Conservation (phyloP, 2,888 invertebrate genomes). For the Brachycybe producta region DNA sequence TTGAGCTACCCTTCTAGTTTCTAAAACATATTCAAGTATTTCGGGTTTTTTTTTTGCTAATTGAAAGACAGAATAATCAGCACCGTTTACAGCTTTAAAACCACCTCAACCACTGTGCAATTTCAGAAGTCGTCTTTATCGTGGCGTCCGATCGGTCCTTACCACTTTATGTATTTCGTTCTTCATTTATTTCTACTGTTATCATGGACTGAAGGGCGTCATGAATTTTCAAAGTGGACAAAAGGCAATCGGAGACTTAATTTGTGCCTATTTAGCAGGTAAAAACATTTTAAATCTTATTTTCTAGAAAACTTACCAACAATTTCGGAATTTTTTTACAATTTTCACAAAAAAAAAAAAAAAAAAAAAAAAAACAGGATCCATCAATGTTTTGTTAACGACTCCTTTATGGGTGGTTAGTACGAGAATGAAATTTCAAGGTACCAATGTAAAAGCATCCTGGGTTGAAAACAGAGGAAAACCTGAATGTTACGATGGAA, state of each 20-base stretch:
- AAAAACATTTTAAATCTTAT: too few species aligned
- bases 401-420: constrained; percentile 89
- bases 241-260: too few species aligned
- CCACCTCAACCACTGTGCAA: constrained; percentile 8
- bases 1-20: too few species aligned
- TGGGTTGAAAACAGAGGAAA: constrained; percentile 24
- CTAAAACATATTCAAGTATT: too few species aligned
- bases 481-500: constrained; percentile 25
- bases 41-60: too few species aligned
- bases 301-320: too few species aligned
- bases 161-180: constrained; percentile 75
- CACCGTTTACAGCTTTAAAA: constrained; percentile 1
- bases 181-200: constrained; percentile 89
- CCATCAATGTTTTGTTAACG: constrained; percentile 68
- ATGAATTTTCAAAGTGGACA: too few species aligned
- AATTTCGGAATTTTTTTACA: too few species aligned
- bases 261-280: too few species aligned
- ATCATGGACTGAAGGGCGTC: constrained; percentile 61
- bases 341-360: too few species aligned
- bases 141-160: constrained; percentile 67
- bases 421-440: constrained; percentile 70
- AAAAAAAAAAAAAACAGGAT: too few species aligned
- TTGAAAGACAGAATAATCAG: too few species aligned
- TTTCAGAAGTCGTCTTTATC: constrained; percentile 51
- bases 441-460: constrained; percentile 33